A percentile compares a stretch with the other conserved stretches of the same genome.
These are phyloP conservation scores for Chaetodon auriga DNA, from an alignment of 2,113 vertebrate genomes.

Conservation along the genomic window DNA sequence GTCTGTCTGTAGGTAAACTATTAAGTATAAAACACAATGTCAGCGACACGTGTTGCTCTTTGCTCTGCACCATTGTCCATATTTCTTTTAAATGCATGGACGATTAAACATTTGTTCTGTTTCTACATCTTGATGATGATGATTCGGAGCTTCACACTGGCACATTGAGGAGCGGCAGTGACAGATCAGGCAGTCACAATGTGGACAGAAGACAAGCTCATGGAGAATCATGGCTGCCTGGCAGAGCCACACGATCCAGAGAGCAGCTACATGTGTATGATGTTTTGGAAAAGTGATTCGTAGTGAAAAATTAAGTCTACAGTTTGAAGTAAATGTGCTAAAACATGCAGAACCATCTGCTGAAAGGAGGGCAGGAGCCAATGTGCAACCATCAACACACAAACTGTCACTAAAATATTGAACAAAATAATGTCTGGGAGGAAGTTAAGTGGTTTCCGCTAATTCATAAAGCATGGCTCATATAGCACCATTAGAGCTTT, in stretches of 20 bases:
- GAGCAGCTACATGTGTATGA: too few species aligned
- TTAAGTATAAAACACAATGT: too few species aligned
- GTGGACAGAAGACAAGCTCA: not conserved
- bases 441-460: conserved; percentile 27
- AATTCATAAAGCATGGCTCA: conserved; percentile 49
- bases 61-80: not conserved
- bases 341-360: not conserved
- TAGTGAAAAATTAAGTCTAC: not conserved
- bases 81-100: not conserved
- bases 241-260: not conserved
- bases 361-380: not conserved
- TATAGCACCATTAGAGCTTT: conserved; percentile 34
- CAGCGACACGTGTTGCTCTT: too few species aligned
- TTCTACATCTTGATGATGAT: not conserved
- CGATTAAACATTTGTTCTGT: not conserved
- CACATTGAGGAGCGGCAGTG: not conserved
- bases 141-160: too few species aligned
- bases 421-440: not conserved
- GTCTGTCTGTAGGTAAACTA: too few species aligned
- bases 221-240: too few species aligned
- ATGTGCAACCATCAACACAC: not conserved
- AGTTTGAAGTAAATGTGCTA: conserved; percentile 9
- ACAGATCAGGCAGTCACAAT: too few species aligned
- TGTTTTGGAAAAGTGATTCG: too few species aligned
- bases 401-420: conserved; percentile 5